Evolutionary conservation across 2,113 vertebrate genomes (phyloP).

Genomic region (Aphyosemion australe): DNA sequence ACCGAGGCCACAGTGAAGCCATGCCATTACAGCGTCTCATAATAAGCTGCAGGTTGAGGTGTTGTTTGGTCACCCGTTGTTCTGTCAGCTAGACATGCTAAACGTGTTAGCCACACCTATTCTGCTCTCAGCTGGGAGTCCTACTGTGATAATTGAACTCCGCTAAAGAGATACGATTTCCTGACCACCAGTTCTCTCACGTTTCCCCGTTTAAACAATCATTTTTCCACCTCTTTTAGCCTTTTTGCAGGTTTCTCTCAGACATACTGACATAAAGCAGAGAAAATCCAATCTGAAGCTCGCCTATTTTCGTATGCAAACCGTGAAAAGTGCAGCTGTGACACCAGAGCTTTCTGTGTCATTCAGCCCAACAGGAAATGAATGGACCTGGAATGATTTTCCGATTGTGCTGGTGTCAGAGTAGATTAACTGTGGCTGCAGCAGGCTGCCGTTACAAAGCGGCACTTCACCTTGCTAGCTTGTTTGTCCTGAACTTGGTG

Average conservation of each 20-base stretch:
- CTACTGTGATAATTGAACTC: neutral
- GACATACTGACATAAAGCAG: neutral
- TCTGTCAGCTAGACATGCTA: neutral
- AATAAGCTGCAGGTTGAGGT: no score
- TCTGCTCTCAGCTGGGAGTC: neutral
- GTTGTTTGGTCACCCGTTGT: no score
- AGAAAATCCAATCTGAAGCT: conserved; percentile 7
- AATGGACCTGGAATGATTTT: neutral
- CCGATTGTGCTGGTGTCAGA: conserved; percentile 4
- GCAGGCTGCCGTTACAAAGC: conserved; percentile 5
- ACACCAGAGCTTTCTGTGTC: neutral
- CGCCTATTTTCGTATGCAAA: conserved; percentile 2
- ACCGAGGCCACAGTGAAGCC: no score
- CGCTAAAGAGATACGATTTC: neutral
- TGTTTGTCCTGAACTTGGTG: conserved; percentile 21
- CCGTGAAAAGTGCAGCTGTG: conserved; percentile 18
- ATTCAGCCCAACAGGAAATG: neutral
- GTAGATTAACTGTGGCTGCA: neutral
- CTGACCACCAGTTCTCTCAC: neutral
- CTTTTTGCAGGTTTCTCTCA: neutral
- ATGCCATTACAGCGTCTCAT: no score
- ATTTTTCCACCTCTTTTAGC: neutral
- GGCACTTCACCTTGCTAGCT: conserved; percentile 10
- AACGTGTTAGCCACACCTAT: no score
- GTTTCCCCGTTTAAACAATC: conserved; percentile 4